These are phyloP conservation scores for Cyprinodon tularosa DNA, from an alignment of 2,113 vertebrate genomes.

Conservation along the genomic window DNA sequence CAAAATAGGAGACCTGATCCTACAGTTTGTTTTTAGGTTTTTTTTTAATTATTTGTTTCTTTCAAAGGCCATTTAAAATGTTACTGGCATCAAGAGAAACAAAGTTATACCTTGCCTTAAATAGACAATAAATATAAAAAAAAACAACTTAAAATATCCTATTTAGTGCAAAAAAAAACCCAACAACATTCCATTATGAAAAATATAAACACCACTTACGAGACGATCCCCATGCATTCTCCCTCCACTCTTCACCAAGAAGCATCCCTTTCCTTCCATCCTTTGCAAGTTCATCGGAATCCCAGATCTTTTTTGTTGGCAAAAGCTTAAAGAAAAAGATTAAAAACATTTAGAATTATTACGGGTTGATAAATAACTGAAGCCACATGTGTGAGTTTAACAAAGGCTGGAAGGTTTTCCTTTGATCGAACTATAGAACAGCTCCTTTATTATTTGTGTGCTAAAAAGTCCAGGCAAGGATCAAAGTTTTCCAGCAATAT, in stretches of 20 bases:
- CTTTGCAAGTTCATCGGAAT: slow-evolving; percentile 96
- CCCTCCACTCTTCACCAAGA: slow-evolving; percentile 97
- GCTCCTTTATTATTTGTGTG: background rate
- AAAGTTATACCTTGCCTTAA: no score
- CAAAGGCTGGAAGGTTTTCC: background rate
- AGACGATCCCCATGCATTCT: slow-evolving; percentile 95
- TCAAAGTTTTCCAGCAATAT: background rate
- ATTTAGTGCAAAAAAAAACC: background rate
- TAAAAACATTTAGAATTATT: background rate
- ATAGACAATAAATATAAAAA: no score
- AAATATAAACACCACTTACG: slow-evolving; percentile 83
- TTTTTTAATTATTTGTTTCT: no score
- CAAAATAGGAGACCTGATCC: no score
- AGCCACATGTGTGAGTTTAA: background rate
- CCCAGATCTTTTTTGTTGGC: slow-evolving; percentile 98
- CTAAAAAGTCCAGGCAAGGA: no score
- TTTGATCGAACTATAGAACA: background rate
- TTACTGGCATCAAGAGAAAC: no score
- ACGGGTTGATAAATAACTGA: background rate
- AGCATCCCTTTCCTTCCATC: slow-evolving; percentile 98
- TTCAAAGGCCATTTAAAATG: no score
- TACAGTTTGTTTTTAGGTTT: no score
- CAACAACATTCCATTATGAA: background rate
- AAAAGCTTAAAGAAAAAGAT: slow-evolving; percentile 83
- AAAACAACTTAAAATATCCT: background rate